These are phyloP conservation scores for Bubo scandiacus DNA, from an alignment of 2,113 vertebrate species.

Conservation along the genomic window DNA sequence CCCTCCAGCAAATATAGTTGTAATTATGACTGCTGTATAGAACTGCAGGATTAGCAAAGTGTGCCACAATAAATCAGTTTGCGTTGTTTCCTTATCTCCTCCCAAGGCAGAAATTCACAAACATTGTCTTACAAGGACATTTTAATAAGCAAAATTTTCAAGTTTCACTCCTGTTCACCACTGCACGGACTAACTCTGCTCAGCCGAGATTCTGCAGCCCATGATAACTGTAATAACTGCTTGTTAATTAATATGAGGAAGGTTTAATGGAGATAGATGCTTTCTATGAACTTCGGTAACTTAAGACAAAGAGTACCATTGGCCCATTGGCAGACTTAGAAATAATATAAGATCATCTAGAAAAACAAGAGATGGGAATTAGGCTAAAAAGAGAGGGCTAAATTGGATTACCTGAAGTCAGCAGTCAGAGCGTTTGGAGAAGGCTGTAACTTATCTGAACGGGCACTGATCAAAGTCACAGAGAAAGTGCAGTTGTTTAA, in stretches of 20 bases:
- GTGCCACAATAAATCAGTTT: not conserved
- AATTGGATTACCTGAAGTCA: not conserved
- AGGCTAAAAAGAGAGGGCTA: not conserved
- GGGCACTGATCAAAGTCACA: not conserved
- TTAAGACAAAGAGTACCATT: not conserved
- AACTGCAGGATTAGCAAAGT: not conserved
- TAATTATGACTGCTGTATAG: not conserved
- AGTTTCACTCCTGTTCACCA: not conserved
- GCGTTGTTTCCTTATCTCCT: not conserved
- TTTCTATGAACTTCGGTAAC: not conserved
- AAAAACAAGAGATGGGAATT: not conserved
- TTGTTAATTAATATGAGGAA: not conserved
- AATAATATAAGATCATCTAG: not conserved
- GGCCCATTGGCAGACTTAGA: not conserved
- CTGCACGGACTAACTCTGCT: not conserved
- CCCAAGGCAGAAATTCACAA: not conserved
- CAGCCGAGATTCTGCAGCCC: not conserved
- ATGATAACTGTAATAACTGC: not conserved
- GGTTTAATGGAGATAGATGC: not conserved
- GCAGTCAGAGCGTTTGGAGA: not conserved
- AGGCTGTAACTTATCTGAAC: not conserved
- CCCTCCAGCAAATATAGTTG: not conserved
- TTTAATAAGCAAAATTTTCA: not conserved
- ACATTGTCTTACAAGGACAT: not conserved
- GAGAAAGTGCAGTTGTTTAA: not conserved